Conservation (phyloP, 2,888 invertebrate genomes). For the Rhodophaea formosa region DNA sequence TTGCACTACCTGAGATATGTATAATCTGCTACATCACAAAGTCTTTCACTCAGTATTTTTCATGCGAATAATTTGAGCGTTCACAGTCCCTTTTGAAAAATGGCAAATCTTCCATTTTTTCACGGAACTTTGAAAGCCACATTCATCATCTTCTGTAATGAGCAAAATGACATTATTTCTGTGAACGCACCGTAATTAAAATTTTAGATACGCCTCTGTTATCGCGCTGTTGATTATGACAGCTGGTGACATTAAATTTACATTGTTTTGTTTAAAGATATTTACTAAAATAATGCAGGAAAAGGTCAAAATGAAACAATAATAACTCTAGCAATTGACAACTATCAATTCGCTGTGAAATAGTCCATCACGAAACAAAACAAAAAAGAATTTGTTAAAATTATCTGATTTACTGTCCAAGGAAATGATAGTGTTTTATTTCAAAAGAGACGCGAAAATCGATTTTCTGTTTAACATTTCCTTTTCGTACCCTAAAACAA, state of each 20-base stretch:
- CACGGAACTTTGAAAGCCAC: background rate
- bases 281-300: too few species aligned
- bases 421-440: too few species aligned
- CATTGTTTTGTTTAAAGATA: background rate
- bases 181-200: background rate
- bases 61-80: background rate
- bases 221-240: background rate
- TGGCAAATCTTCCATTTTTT: background rate
- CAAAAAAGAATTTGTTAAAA: too few species aligned
- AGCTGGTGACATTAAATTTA: background rate
- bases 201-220: background rate
- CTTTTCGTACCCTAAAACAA: too few species aligned
- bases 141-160: background rate
- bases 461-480: too few species aligned
- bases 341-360: too few species aligned
- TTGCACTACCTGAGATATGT: background rate
- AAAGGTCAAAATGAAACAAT: too few species aligned
- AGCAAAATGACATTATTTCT: constrained; percentile 2
- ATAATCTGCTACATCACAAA: background rate
- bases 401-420: too few species aligned
- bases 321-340: too few species aligned
- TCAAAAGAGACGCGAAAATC: too few species aligned
- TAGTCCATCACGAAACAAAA: too few species aligned
- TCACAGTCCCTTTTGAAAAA: background rate
- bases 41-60: background rate